Percentiles rank a stretch among this genome's conserved stretches.
Evolutionary conservation across 2,113 vertebrate species (phyloP).

Genomic region (Crotophaga sulcirostris): DNA sequence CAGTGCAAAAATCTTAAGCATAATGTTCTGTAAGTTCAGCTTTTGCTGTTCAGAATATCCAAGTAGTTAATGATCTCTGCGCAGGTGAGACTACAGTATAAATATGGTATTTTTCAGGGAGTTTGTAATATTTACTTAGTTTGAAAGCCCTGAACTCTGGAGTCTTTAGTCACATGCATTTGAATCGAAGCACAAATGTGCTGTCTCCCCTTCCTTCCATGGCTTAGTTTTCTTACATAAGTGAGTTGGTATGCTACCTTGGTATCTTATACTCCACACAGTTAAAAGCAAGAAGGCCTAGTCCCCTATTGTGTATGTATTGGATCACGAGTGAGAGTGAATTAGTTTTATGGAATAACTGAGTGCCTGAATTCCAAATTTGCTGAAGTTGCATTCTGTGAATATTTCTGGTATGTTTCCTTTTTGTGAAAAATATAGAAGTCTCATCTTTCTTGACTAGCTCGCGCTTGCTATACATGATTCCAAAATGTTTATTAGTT

Average conservation of each 20-base stretch:
- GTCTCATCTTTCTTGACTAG: neutral
- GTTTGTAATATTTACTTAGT: neutral
- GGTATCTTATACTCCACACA: neutral
- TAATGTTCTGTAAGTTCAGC: neutral
- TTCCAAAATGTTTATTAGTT: neutral
- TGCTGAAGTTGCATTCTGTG: neutral
- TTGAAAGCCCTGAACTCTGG: neutral
- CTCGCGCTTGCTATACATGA: neutral
- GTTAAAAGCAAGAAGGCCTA: neutral
- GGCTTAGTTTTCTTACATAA: neutral
- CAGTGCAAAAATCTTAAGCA: neutral
- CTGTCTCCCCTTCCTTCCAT: neutral
- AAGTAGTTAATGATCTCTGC: neutral
- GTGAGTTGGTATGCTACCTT: neutral
- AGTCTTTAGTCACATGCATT: neutral
- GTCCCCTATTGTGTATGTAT: accelerated
- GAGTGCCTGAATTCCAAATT: neutral
- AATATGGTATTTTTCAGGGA: neutral
- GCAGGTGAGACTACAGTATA: neutral
- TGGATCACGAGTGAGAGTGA: neutral
- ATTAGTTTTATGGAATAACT: neutral
- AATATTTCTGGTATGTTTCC: neutral
- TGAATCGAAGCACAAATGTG: neutral
- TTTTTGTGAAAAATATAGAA: neutral
- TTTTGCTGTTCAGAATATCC: neutral